These are phyloP conservation scores for Lampropteryx suffumata DNA, from an alignment of 2,888 invertebrate species.

Conservation along the genomic window DNA sequence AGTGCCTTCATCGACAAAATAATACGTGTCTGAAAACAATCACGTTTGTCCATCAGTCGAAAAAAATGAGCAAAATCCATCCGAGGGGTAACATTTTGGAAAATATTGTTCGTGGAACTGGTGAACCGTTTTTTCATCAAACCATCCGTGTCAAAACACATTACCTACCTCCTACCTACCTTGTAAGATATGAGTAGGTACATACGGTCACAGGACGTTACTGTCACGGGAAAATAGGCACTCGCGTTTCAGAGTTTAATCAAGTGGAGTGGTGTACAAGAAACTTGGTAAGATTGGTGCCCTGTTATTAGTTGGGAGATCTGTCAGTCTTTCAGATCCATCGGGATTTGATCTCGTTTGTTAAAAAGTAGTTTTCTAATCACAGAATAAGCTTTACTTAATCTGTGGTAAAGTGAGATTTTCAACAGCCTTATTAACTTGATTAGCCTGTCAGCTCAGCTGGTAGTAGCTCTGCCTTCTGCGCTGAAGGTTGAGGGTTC, in stretches of 20 bases:
- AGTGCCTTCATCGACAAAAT: no score
- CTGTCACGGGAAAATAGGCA: conserved; percentile 34
- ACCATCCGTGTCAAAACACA: conserved; percentile 38
- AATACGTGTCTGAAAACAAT: conserved; percentile 27
- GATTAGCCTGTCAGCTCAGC: no score
- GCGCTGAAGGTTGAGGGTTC: no score
- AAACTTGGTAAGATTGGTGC: conserved; percentile 20
- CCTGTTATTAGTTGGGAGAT: conserved; percentile 15
- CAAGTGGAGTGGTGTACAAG: conserved; percentile 34
- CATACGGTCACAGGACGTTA: conserved; percentile 40
- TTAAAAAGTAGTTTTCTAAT: background rate
- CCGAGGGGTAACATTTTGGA: conserved; percentile 30
- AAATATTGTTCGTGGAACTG: conserved; percentile 32
- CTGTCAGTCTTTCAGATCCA: conserved; percentile 11
- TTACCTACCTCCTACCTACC: no score
- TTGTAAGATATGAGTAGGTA: conserved; percentile 12
- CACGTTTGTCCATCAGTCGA: conserved; percentile 33
- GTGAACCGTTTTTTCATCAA: conserved; percentile 35
- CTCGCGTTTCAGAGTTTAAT: conserved; percentile 39
- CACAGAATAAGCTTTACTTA: no score
- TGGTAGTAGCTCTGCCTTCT: no score
- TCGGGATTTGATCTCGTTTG: conserved; percentile 9
- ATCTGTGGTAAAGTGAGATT: no score
- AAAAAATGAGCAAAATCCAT: conserved; percentile 40
- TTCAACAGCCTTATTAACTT: no score